phyloP scores from a whole-genome alignment of 2,797 vertebrate genomes.

The Darevskia nairensis region DNA sequence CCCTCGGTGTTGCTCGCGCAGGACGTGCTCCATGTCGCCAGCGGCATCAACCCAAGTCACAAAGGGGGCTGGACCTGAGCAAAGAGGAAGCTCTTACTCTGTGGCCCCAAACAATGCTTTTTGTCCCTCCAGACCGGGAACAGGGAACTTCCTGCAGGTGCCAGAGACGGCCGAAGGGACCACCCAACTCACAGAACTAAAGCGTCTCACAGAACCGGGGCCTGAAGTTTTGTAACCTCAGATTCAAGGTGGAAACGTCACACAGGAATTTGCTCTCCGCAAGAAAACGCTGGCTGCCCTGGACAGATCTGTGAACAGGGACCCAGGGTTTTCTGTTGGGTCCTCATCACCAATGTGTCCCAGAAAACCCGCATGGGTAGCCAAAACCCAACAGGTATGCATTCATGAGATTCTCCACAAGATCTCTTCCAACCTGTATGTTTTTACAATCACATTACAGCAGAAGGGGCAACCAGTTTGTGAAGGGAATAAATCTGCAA shows the following conservation, averaged over 20 bases:
- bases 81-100: slow-evolving; percentile 5
- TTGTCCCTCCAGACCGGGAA: background rate
- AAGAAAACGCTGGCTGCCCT: too few relatives aligned
- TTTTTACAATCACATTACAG: background rate
- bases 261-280: background rate
- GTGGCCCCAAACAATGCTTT: background rate
- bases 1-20: background rate
- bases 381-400: background rate
- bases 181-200: background rate
- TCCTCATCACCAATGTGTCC: background rate
- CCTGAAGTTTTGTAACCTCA: background rate
- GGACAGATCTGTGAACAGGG: background rate
- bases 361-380: background rate
- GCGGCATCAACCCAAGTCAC: background rate
- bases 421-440: background rate
- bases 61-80: slow-evolving; percentile 1
- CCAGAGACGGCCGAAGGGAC: background rate
- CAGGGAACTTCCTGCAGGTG: background rate
- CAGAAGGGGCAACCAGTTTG: too few relatives aligned
- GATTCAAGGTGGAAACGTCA: background rate
- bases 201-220: too few relatives aligned
- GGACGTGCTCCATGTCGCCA: background rate
- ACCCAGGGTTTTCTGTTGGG: background rate
- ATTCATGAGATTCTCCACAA: background rate
- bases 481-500: background rate